Base-by-base conservation (phyloP, 2,888 invertebrate species). In the Iphiclides podalirius region DNA sequence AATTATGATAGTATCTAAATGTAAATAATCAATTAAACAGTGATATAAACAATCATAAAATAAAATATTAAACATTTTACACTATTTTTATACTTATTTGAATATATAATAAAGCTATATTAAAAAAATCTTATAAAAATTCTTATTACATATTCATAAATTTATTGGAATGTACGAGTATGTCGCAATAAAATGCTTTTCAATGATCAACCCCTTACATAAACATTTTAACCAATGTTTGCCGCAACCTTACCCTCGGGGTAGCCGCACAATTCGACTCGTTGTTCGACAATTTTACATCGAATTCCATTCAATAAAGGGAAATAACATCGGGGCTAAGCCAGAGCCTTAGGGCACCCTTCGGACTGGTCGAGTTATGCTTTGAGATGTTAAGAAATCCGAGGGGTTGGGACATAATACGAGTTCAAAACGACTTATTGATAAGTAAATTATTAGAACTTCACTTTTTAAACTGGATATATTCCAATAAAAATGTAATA, bases 231-330 rank as follows among this genome's bases (percentile, higher is more conserved):
- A 49, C 15, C 31, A n/a, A 49, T 43, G 44, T 39, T 39, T 39
- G 16, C 6, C 34, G 26, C 26, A 48, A 37, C 14, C 12, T 17
- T 17, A 49, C 49, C 49, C 49, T 34, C 16, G 23, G 39, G 48
- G 37, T 11, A 38, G 26, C 33, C 42, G 23, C 31, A 28, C 35
- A 35, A 34, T 35, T 41, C 26, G 47, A 38, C 38, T 43, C 15
- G 39, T 44, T 49, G 49, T 49, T 44, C 44, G 44, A 49, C 39
- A 39, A 39, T 52, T 55, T 55, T 37, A 48, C 55, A 55, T 51
- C 47, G 47, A 55, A 58, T 52, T 55, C 51, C 44, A 46, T 58
- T 54, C 52, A 52, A 49, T 49, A 44, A 31, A 38, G 20, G 39
- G 44, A 42, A 48, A 45, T 52, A 50, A 46, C 28, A 47, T 52